These are phyloP conservation scores for Poeciliopsis turrubarensis DNA, from an alignment of 2,113 vertebrate genomes.

Conservation along the genomic window DNA sequence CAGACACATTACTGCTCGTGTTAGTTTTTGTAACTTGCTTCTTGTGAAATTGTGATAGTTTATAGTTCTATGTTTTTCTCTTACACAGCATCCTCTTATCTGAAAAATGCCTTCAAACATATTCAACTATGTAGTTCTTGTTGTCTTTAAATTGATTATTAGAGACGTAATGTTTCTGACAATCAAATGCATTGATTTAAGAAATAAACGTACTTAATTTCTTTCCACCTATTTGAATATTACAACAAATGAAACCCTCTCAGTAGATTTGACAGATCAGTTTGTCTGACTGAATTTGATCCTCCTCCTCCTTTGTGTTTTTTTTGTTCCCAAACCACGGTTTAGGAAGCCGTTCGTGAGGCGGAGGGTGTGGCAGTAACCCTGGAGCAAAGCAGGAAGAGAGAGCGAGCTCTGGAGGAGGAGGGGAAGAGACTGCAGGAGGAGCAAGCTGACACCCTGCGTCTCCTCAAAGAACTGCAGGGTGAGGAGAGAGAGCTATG, in stretches of 20 bases:
- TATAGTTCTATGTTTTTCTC: slow-evolving; percentile 4
- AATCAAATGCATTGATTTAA: background rate
- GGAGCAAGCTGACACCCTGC: slow-evolving; percentile 72
- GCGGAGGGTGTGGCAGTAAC: slow-evolving; percentile 65
- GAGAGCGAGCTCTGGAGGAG: slow-evolving; percentile 72
- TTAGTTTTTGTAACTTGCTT: slow-evolving; percentile 17
- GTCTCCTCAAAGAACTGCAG: slow-evolving; percentile 76
- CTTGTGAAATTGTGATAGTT: slow-evolving; percentile 2
- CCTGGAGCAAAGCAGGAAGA: slow-evolving; percentile 79
- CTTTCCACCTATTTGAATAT: background rate
- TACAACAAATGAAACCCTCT: background rate
- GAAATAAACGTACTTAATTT: background rate
- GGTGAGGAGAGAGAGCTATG: slow-evolving; percentile 55
- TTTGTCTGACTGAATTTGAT: slow-evolving; percentile 11
- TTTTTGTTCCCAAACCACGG: slow-evolving; percentile 10
- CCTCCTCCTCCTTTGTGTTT: slow-evolving; percentile 16
- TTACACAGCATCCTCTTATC: background rate
- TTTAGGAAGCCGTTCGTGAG: slow-evolving; percentile 74
- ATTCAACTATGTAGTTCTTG: background rate
- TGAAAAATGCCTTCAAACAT: background rate
- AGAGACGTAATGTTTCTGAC: background rate
- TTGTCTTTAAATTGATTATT: background rate
- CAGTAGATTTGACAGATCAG: background rate
- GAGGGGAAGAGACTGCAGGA: slow-evolving; percentile 75
- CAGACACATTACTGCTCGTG: slow-evolving; percentile 5